These are phyloP conservation scores for Cichladusa arquata DNA, from an alignment of 2,113 vertebrate species.

Conservation along the genomic window DNA sequence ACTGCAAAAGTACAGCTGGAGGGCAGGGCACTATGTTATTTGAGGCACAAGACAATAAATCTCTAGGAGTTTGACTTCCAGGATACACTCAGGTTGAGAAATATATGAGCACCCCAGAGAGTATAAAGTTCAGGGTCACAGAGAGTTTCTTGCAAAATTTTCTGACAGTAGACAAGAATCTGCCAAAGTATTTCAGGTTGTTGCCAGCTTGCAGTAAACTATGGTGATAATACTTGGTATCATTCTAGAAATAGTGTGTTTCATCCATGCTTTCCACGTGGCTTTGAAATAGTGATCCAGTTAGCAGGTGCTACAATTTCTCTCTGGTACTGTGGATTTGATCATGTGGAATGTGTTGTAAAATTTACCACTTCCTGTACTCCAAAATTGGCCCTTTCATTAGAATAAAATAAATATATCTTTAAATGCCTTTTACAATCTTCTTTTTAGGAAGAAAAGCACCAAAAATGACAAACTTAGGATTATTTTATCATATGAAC, in stretches of 20 bases:
- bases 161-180: neutral
- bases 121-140: slow-evolving; percentile 39
- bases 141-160: slow-evolving; percentile 16
- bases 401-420: neutral
- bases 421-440: neutral
- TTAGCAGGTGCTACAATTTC: neutral
- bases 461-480: neutral
- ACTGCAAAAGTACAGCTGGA: slow-evolving; percentile 29
- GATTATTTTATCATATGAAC: neutral
- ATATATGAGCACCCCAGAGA: neutral
- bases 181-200: neutral
- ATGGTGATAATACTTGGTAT: neutral
- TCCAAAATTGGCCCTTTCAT: neutral
- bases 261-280: neutral
- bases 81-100: neutral
- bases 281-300: neutral
- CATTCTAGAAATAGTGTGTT: neutral
- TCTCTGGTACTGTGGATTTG: neutral
- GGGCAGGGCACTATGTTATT: slow-evolving; percentile 30
- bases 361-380: neutral
- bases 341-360: neutral
- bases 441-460: neutral
- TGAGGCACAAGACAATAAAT: slow-evolving; percentile 39
- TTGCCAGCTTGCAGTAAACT: neutral
- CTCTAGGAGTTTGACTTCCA: slow-evolving; percentile 25